Evolutionary conservation across 2,797 vertebrate species (phyloP).

Genomic region (Lacerta viridis): DNA sequence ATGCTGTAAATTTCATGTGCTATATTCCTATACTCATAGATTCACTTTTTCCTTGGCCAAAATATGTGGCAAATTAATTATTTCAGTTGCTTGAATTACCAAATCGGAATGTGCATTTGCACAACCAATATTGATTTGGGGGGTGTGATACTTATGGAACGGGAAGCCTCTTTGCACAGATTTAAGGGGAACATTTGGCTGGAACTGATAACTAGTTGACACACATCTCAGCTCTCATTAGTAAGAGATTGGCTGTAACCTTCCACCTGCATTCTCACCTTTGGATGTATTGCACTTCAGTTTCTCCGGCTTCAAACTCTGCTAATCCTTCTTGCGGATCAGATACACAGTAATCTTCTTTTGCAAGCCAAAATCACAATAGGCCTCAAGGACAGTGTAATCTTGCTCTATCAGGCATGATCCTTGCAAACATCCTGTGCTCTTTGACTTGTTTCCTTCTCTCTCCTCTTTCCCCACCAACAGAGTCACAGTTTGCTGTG

Average conservation of each 20-base stretch:
- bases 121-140: no score
- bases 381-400: constrained; percentile 70
- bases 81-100: neutral
- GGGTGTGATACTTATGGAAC: neutral
- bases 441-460: neutral
- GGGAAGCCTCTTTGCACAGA: neutral
- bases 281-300: constrained; percentile 41
- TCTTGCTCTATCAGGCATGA: constrained; percentile 58
- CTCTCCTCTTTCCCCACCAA: neutral
- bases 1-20: no score
- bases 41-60: no score
- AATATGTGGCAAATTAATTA: no score
- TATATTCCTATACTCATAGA: no score
- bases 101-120: neutral
- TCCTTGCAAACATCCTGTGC: neutral
- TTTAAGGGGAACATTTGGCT: neutral
- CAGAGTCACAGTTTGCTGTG: neutral
- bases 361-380: constrained; percentile 64
- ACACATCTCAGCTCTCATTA: neutral
- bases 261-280: constrained; percentile 35
- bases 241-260: constrained; percentile 41
- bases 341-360: constrained; percentile 72
- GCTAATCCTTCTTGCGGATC: constrained; percentile 72
- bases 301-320: constrained; percentile 49
- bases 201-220: neutral